Evolutionary conservation across 1,140 invertebrate genomes (phyloP).

Genomic region (Amphibalanus amphitrite): DNA sequence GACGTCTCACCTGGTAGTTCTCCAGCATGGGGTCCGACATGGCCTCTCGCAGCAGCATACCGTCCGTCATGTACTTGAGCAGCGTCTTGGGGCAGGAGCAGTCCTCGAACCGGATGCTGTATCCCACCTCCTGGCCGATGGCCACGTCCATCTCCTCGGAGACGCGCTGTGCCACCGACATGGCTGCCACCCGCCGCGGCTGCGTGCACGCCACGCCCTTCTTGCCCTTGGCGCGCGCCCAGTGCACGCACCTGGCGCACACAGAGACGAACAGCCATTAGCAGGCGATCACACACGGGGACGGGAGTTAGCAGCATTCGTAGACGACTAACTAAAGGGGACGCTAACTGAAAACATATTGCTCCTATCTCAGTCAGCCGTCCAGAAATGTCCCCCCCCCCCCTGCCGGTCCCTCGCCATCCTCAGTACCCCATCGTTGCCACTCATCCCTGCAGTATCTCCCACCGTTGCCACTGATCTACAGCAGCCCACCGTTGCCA

Average conservation of each 20-base stretch:
- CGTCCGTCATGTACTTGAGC: constrained; percentile 94
- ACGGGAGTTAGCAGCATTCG: too few species aligned
- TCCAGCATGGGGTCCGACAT: constrained; percentile 98
- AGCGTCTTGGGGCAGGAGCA: constrained; percentile 89
- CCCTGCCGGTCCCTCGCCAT: too few species aligned
- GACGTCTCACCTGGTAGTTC: constrained; percentile 69
- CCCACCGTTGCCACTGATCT: background rate
- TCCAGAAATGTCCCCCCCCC: too few species aligned
- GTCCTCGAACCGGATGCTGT: constrained; percentile 98
- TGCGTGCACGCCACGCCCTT: constrained; percentile 94
- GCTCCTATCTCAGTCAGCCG: too few species aligned
- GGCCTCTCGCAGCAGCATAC: constrained; percentile 97
- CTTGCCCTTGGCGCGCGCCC: constrained; percentile 46
- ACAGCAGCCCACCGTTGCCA: constrained; percentile 3
- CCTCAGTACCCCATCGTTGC: too few species aligned
- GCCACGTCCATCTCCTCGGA: constrained; percentile 98
- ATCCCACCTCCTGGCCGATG: constrained; percentile 94
- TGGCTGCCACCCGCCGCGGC: constrained; percentile 89
- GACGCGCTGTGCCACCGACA: constrained; percentile 83
- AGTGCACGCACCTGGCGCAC: constrained; percentile 48
- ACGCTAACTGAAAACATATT: constrained; percentile 3
- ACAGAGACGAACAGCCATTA: background rate
- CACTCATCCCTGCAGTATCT: too few species aligned
- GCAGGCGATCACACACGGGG: constrained; percentile 53
- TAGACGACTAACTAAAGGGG: constrained; percentile 7